These are phyloP conservation scores for Periophthalmodon schlosseri DNA, from an alignment of 2,113 vertebrate genomes.

Conservation along the genomic window DNA sequence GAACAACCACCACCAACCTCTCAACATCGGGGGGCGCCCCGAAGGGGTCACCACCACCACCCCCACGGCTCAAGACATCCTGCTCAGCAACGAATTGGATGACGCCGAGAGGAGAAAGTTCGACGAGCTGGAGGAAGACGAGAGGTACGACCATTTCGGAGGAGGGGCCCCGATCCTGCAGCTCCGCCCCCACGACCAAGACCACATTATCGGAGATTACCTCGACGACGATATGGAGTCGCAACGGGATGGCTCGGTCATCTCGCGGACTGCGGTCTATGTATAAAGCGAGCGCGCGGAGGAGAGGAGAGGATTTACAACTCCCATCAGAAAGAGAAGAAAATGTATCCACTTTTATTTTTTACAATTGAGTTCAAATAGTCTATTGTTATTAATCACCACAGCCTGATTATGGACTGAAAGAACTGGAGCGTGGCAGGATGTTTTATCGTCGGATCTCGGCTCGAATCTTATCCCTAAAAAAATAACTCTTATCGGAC, in stretches of 20 bases:
- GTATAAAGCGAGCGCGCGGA: conserved; percentile 74
- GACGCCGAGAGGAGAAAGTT: conserved; percentile 79
- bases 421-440: conserved; percentile 25
- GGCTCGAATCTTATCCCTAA: conserved; percentile 27
- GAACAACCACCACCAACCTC: conserved; percentile 72
- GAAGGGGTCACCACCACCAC: conserved; percentile 56
- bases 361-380: conserved; percentile 61
- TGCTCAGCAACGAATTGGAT: conserved; percentile 75
- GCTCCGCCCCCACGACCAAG: conserved; percentile 65
- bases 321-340: conserved; percentile 31
- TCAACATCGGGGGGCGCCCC: conserved; percentile 57
- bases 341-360: conserved; percentile 70
- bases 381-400: conserved; percentile 47
- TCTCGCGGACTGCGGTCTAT: conserved; percentile 88
- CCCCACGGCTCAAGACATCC: conserved; percentile 78
- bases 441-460: conserved; percentile 26
- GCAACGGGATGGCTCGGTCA: conserved; percentile 88
- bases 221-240: conserved; percentile 91
- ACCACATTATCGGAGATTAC: conserved; percentile 67
- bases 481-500: neutral
- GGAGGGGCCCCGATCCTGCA: conserved; percentile 78
- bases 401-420: conserved; percentile 46
- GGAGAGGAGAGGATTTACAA: conserved; percentile 44
- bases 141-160: conserved; percentile 76
- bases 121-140: conserved; percentile 79